Evolutionary conservation across 2,888 invertebrate genomes (phyloP).

Genomic region (Nomada goodeniana): DNA sequence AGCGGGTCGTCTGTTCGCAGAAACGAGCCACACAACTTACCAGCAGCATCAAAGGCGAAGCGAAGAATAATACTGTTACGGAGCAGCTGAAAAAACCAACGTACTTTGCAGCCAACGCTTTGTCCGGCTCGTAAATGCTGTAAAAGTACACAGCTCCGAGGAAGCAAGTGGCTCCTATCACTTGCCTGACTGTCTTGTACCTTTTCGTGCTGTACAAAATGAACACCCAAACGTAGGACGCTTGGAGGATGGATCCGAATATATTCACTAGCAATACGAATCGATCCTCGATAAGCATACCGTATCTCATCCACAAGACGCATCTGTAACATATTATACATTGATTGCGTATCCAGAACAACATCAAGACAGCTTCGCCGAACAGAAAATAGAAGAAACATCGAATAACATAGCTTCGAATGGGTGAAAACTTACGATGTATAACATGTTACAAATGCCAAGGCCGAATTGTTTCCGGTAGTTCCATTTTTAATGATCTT

Average conservation of each 20-base stretch:
- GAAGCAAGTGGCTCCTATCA: constrained; percentile 85
- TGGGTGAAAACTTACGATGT: constrained; percentile 87
- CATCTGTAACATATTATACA: constrained; percentile 86
- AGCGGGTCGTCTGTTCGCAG: not conserved
- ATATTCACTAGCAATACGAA: constrained; percentile 91
- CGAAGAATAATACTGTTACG: constrained; percentile 92
- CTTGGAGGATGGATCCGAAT: constrained; percentile 90
- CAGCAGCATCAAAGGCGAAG: constrained; percentile 92
- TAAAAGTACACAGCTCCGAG: constrained; percentile 87
- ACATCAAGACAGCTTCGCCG: not conserved
- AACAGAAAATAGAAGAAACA: not conserved
- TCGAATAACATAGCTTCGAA: not conserved
- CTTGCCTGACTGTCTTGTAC: constrained; percentile 87
- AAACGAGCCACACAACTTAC: constrained; percentile 81
- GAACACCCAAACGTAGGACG: constrained; percentile 89
- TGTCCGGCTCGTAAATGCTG: constrained; percentile 86
- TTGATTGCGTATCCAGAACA: not conserved
- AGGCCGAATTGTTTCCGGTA: constrained; percentile 90
- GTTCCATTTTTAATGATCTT: constrained; percentile 90
- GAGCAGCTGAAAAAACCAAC: constrained; percentile 90
- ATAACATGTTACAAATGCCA: constrained; percentile 92
- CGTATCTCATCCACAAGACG: constrained; percentile 93
- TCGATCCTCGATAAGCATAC: constrained; percentile 89
- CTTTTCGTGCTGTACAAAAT: constrained; percentile 91
- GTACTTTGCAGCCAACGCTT: constrained; percentile 85